Conservation (phyloP, 2,113 vertebrate species). For the Apeltes quadracus region DNA sequence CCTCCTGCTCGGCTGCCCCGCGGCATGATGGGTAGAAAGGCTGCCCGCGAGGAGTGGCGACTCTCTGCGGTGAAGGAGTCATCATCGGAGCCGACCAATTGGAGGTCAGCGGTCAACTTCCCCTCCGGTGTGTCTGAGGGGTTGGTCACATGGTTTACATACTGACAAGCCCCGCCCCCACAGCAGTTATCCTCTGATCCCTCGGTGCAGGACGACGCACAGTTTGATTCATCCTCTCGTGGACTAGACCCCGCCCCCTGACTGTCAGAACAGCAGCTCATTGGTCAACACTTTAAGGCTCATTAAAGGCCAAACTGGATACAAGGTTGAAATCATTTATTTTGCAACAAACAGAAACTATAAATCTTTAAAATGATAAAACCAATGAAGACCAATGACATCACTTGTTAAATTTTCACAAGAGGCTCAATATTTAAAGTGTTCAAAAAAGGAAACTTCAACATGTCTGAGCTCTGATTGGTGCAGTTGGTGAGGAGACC, state of each 20-base stretch:
- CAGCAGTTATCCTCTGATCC: neutral
- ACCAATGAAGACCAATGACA: neutral
- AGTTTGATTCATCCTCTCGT: neutral
- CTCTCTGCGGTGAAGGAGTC: neutral
- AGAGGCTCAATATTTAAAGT: neutral
- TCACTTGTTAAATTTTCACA: neutral
- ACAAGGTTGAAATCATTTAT: slow-evolving; percentile 10
- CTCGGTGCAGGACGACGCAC: neutral
- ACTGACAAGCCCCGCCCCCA: neutral
- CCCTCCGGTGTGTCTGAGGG: neutral
- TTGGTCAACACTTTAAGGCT: neutral
- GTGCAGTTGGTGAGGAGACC: too few relatives aligned
- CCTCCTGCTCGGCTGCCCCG: slow-evolving; percentile 2
- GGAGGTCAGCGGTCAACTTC: neutral
- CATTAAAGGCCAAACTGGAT: neutral
- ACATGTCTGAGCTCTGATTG: neutral
- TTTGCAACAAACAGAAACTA: slow-evolving; percentile 23
- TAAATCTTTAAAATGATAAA: slow-evolving; percentile 14
- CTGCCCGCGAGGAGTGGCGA: neutral
- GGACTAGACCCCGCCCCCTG: neutral
- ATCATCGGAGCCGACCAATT: neutral
- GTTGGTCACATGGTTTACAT: neutral
- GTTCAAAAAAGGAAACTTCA: neutral
- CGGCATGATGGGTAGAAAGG: slow-evolving; percentile 13
- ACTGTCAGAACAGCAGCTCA: neutral